Percentiles rank a stretch among this genome's conserved stretches.
Conservation (phyloP, 2,113 vertebrate genomes). For the Toxotes chatareus region DNA sequence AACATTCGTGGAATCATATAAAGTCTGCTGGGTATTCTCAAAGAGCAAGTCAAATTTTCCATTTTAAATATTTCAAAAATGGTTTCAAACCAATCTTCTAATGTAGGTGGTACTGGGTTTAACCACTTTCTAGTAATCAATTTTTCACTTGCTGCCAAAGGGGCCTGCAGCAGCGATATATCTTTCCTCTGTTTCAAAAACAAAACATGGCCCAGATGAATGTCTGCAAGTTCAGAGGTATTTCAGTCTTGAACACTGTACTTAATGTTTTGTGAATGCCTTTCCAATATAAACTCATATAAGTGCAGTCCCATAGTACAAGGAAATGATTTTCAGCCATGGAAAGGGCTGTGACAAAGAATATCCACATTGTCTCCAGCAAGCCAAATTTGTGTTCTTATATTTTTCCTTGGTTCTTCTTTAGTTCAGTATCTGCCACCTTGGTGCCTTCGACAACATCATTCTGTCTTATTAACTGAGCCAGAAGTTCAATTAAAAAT, state of each 20-base stretch:
- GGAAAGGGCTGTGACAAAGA: background rate
- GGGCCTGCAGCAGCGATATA: background rate
- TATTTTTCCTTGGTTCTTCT: background rate
- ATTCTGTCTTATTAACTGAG: no score
- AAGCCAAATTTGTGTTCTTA: background rate
- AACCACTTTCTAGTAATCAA: background rate
- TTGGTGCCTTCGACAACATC: no score
- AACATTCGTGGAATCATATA: no score
- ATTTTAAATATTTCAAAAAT: background rate
- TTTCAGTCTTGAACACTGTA: background rate
- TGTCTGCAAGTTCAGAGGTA: background rate
- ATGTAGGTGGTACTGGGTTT: background rate
- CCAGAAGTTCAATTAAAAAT: no score
- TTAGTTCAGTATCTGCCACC: no score
- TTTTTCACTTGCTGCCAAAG: background rate
- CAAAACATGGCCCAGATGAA: background rate
- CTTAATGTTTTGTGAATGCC: background rate
- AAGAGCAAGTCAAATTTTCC: background rate
- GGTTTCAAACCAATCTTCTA: background rate
- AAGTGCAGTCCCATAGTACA: background rate
- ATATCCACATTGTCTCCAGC: background rate
- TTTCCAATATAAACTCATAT: background rate
- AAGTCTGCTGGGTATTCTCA: background rate
- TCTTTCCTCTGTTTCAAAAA: background rate
- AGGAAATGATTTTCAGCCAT: background rate